These are phyloP conservation scores for Camponotus pennsylvanicus DNA, from an alignment of 1,140 invertebrate genomes.

Conservation along the genomic window DNA sequence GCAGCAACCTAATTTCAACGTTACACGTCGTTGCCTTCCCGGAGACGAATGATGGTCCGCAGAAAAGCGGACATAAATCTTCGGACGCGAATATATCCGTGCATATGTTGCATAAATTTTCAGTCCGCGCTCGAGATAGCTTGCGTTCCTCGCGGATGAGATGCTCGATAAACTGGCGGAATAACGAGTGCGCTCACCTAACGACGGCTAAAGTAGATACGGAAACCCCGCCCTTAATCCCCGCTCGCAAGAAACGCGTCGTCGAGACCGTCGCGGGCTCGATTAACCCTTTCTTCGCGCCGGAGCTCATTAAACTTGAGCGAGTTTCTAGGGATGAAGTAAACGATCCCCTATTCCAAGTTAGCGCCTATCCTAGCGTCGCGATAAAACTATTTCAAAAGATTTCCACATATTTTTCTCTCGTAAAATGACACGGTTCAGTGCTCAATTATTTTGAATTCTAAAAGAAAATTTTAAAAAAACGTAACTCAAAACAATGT, in stretches of 20 bases:
- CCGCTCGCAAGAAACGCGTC: slow-evolving; percentile 29
- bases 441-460: neutral
- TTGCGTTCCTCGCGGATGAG: slow-evolving; percentile 14
- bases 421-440: too few species aligned
- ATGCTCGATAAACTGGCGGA: slow-evolving; percentile 37
- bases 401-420: neutral
- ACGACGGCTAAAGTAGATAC: slow-evolving; percentile 40
- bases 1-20: slow-evolving; percentile 43
- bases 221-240: slow-evolving; percentile 45
- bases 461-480: neutral
- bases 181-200: slow-evolving; percentile 11
- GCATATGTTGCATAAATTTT: slow-evolving; percentile 26
- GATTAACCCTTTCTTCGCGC: slow-evolving; percentile 47
- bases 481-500: neutral
- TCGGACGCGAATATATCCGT: slow-evolving; percentile 32
- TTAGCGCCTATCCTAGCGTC: neutral
- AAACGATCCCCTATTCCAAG: neutral
- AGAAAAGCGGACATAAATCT: slow-evolving; percentile 43
- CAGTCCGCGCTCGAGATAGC: neutral
- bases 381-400: neutral
- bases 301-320: slow-evolving; percentile 20
- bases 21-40: neutral
- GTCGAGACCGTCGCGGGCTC: slow-evolving; percentile 28
- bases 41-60: neutral
- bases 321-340: neutral